Evolutionary conservation across 2,888 invertebrate species (phyloP), one percentile per base, ranked within the genome.

Genomic region (Trissolcus brochymenae): DNA sequence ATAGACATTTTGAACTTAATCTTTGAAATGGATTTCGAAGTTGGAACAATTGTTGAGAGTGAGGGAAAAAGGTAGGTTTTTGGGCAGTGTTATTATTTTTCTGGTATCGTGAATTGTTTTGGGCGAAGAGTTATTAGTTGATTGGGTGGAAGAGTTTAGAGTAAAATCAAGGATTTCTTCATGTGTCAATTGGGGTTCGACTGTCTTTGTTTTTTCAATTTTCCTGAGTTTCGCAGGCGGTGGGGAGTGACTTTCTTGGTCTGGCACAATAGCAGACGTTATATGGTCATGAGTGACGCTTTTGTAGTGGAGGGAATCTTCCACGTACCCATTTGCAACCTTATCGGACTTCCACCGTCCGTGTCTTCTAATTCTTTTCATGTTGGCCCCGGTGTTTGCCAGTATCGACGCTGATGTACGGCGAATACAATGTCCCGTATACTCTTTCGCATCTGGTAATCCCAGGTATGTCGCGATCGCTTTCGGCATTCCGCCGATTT

Each of bases 351-450:
- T 51, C 53, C 62, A 62, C 9, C 53, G 53, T 11, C 40, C 62
- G n/a, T 19, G 62, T 2, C 40, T 53, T 2, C 53, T 19, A 0
- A 62, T 53, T 53, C 50, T 51, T 0, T 51, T 11, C 19, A 35
- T 62, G 9, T 21, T 53, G 11, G 53, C 62, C 4, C 62, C 41
- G 0, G 41, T n/a, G 17, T 53, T 61, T 2, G 62, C 51, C 0
- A 62, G n/a, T 21, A 53, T 35, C 6, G 62, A 62, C 0, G 51
- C 53, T 6, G 62, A 51, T 14, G 62, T 40, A 0, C 64, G 43
- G 21, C 64, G n/a, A 29, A 54, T 54, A 29, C 64, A 64, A n/a
- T 64, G 64, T 6, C 64, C 54, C 7, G 53, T 64, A 16, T 54
- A 64, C 9, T 46, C 6, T 0, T 53, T 9, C 0, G 4, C 43